Percentiles rank a stretch among this genome's conserved stretches.
phyloP scores from a whole-genome alignment of 2,888 invertebrate genomes.

The Ectemnius cavifrons region DNA sequence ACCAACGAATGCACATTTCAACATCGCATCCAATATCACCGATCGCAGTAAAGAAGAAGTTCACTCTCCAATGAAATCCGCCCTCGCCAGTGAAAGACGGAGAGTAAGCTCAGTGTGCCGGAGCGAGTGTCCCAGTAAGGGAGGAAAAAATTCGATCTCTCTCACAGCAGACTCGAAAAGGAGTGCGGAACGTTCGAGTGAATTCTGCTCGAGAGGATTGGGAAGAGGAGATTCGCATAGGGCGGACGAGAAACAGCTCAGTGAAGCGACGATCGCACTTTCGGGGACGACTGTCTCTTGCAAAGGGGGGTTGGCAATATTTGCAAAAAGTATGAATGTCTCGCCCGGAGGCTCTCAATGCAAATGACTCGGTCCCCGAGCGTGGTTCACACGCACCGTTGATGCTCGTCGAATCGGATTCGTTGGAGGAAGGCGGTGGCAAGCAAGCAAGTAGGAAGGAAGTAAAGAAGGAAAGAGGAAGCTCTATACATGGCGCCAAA shows the following conservation, averaged over 20 bases:
- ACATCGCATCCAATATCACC: conserved; percentile 1
- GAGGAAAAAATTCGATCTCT: conserved; percentile 5
- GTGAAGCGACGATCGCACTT: not conserved
- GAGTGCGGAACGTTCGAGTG: conserved; percentile 10
- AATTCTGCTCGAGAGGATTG: conserved; percentile 17
- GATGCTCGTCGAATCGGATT: conserved; percentile 3
- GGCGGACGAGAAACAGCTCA: too few relatives aligned
- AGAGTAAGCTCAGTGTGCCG: not conserved
- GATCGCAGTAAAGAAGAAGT: not conserved
- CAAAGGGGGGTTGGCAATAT: conserved; percentile 39
- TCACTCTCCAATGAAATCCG: too few relatives aligned
- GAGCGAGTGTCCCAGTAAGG: not conserved
- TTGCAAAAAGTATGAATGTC: conserved; percentile 64
- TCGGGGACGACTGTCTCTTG: conserved; percentile 1
- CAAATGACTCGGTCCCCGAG: conserved; percentile 53
- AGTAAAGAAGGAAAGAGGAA: conserved; percentile 53
- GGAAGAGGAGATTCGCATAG: too few relatives aligned
- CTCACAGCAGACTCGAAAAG: conserved; percentile 16
- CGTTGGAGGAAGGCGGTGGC: conserved; percentile 2
- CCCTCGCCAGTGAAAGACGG: too few relatives aligned
- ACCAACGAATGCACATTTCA: too few relatives aligned
- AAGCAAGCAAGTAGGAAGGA: too few relatives aligned
- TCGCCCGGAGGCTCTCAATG: conserved; percentile 53
- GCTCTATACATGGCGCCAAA: conserved; percentile 69
- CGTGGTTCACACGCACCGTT: conserved; percentile 17